Conservation (phyloP, 2,797 vertebrate species). For the Podarcis lilfordi region DNA sequence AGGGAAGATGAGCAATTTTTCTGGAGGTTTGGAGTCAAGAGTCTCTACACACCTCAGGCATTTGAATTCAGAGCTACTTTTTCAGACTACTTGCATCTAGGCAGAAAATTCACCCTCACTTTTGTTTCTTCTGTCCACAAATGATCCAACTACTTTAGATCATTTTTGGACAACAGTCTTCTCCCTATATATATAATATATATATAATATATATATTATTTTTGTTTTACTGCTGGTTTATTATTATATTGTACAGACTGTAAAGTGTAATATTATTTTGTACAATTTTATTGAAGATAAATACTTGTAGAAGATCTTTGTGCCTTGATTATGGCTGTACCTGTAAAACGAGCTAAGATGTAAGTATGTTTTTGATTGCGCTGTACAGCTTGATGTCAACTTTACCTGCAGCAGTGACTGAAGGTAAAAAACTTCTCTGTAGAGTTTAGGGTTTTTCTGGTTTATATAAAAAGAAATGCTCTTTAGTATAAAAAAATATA, state of each 20-base stretch:
- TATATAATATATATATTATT: slow-evolving; percentile 70
- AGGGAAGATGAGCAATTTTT: slow-evolving; percentile 71
- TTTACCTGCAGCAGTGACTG: slow-evolving; percentile 88
- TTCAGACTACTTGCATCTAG: slow-evolving; percentile 74
- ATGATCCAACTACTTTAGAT: slow-evolving; percentile 83
- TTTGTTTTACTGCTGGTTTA: slow-evolving; percentile 94
- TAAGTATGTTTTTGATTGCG: slow-evolving; percentile 94
- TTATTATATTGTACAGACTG: slow-evolving; percentile 97
- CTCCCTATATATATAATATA: slow-evolving; percentile 67
- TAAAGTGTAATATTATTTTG: slow-evolving; percentile 99
- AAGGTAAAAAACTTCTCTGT: slow-evolving; percentile 88
- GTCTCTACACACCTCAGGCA: slow-evolving; percentile 81
- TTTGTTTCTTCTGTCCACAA: slow-evolving; percentile 83
- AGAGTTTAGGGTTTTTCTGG: slow-evolving; percentile 88
- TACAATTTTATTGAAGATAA: slow-evolving; percentile 95
- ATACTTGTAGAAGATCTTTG: slow-evolving; percentile 95
- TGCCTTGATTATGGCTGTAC: slow-evolving; percentile 97
- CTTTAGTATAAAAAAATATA: slow-evolving; percentile 90
- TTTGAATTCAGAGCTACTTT: slow-evolving; percentile 79
- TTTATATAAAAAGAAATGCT: slow-evolving; percentile 89
- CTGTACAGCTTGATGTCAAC: slow-evolving; percentile 95
- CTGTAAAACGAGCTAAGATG: slow-evolving; percentile 92
- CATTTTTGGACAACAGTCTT: slow-evolving; percentile 79
- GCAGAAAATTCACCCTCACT: slow-evolving; percentile 77
- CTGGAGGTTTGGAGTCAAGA: slow-evolving; percentile 74